A percentile compares a stretch with the other conserved stretches of the same genome.
These are phyloP conservation scores for Pelochelys cantorii DNA, from an alignment of 2,797 vertebrate genomes.

Conservation along the genomic window DNA sequence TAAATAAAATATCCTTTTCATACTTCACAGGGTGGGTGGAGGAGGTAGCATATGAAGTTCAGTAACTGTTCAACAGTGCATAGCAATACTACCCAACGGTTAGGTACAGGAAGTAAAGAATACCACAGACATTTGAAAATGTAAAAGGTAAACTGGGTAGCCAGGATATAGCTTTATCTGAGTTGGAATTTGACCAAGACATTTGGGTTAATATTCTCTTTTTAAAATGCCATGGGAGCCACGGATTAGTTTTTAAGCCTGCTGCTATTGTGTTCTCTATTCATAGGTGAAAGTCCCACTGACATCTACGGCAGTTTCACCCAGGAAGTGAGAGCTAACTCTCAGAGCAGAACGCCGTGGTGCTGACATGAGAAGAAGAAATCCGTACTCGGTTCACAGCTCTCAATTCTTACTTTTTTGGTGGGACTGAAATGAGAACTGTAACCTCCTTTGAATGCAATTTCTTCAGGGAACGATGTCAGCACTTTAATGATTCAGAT, in stretches of 20 bases:
- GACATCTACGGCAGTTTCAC: background rate
- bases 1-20: background rate
- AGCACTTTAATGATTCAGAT: conserved; percentile 24
- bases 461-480: conserved; percentile 28
- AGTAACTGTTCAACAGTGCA: fast-evolving
- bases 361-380: background rate
- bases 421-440: background rate
- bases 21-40: background rate
- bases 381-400: background rate
- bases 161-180: conserved; percentile 48
- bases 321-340: background rate
- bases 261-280: background rate
- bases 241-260: background rate
- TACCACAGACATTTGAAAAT: conserved; percentile 61
- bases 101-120: conserved; percentile 70
- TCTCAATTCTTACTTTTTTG: background rate
- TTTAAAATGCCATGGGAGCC: background rate
- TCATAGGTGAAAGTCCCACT: background rate
- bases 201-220: background rate
- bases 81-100: conserved; percentile 43
- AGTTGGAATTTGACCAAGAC: background rate
- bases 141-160: conserved; percentile 46
- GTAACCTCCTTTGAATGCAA: background rate
- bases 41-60: background rate
- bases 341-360: background rate